Conservation (phyloP, 1,140 invertebrate species). For the Macrotrachela quadricornifera region DNA sequence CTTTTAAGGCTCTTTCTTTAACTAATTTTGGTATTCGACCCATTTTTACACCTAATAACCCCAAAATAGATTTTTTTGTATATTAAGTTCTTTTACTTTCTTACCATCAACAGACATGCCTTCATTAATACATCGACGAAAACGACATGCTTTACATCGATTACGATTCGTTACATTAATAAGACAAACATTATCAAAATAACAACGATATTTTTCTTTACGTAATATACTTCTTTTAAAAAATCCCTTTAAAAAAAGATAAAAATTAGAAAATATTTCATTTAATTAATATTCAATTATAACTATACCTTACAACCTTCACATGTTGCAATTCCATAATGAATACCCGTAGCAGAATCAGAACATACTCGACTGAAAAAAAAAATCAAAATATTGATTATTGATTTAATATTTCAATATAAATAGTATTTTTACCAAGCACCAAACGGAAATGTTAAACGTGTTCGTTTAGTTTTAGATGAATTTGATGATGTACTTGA, state of each 20-base stretch:
- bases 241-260: constrained; percentile 8
- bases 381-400: too few relatives aligned
- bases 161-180: constrained; percentile 22
- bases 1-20: constrained; percentile 19
- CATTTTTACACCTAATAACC: constrained; percentile 12
- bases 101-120: constrained; percentile 25
- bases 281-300: too few relatives aligned
- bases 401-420: too few relatives aligned
- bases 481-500: too few relatives aligned
- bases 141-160: constrained; percentile 25
- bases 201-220: constrained; percentile 23
- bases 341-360: constrained; percentile 93
- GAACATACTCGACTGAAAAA: constrained; percentile 46
- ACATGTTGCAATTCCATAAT: constrained; percentile 97
- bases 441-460: too few relatives aligned
- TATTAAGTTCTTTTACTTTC: too few relatives aligned
- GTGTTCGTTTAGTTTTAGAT: too few relatives aligned
- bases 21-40: constrained; percentile 27
- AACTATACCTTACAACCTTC: constrained; percentile 68
- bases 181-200: constrained; percentile 21
- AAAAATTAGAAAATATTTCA: too few relatives aligned
- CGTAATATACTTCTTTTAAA: constrained; percentile 8
- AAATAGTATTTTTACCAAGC: too few relatives aligned
- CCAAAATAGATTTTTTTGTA: too few relatives aligned
- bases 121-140: constrained; percentile 18